These are phyloP conservation scores for Tupiocoris notatus DNA, from an alignment of 2,888 invertebrate genomes.

Conservation along the genomic window DNA sequence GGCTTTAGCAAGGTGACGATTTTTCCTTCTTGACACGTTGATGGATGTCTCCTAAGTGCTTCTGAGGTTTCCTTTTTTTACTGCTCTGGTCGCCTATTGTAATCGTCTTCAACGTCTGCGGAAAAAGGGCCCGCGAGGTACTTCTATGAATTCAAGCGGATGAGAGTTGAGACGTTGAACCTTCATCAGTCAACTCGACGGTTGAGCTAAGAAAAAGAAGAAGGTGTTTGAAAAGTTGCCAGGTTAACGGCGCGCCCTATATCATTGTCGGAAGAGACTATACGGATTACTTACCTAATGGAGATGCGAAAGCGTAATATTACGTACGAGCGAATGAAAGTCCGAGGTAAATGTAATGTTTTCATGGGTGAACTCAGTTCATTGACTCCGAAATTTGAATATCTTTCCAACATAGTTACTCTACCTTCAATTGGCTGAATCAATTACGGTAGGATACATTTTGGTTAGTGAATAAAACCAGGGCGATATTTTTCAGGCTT, in stretches of 20 bases:
- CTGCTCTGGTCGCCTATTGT: slow-evolving; percentile 13
- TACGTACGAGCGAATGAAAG: too few relatives aligned
- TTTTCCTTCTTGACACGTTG: slow-evolving; percentile 11
- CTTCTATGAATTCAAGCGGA: not conserved
- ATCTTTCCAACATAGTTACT: too few relatives aligned
- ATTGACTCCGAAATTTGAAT: too few relatives aligned
- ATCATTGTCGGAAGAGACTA: too few relatives aligned
- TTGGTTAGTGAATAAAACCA: not conserved
- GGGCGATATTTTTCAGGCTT: not conserved
- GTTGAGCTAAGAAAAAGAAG: not conserved
- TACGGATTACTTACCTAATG: too few relatives aligned
- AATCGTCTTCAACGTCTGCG: slow-evolving; percentile 6
- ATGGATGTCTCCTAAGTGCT: slow-evolving; percentile 12
- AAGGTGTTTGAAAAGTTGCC: not conserved
- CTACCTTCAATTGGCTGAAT: too few relatives aligned
- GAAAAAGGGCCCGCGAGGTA: not conserved
- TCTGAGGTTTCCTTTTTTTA: slow-evolving; percentile 8
- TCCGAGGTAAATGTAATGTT: too few relatives aligned
- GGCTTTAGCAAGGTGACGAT: slow-evolving; percentile 8
- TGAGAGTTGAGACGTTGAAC: slow-evolving; percentile 1
- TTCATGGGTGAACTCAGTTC: too few relatives aligned
- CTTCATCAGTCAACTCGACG: slow-evolving; percentile 8
- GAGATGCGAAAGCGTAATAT: too few relatives aligned
- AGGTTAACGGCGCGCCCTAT: too few relatives aligned
- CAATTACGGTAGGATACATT: too few relatives aligned